Conservation (phyloP, 1,140 invertebrate species). For the Micrasema minimum region DNA sequence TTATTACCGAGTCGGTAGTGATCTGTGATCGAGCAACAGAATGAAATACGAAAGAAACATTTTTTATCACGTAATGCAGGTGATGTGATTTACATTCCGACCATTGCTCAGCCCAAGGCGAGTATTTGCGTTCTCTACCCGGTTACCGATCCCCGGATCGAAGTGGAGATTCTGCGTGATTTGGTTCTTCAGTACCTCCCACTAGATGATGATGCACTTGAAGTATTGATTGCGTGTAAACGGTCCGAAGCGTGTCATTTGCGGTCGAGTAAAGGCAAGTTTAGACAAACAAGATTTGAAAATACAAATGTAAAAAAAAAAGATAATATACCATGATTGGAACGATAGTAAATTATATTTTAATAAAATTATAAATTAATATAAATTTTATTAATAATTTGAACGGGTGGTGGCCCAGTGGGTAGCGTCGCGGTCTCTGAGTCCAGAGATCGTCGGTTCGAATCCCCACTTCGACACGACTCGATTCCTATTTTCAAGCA, state of each 20-base stretch:
- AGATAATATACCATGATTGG: too few relatives aligned
- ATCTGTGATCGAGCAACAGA: too few relatives aligned
- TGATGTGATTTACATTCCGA: not conserved
- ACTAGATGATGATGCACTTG: conserved; percentile 4
- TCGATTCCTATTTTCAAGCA: too few relatives aligned
- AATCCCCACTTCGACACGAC: too few relatives aligned
- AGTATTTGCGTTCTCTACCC: not conserved
- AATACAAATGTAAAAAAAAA: not conserved
- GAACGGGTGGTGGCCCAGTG: too few relatives aligned
- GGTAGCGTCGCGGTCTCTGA: too few relatives aligned
- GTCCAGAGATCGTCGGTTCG: too few relatives aligned
- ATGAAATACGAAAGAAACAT: not conserved
- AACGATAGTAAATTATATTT: too few relatives aligned
- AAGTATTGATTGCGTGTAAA: conserved; percentile 20
- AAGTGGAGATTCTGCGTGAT: not conserved
- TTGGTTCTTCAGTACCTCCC: conserved; percentile 6
- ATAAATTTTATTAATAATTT: too few relatives aligned
- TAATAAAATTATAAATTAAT: too few relatives aligned
- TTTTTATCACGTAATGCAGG: conserved; percentile 2
- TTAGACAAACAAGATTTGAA: not conserved
- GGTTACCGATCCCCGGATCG: not conserved
- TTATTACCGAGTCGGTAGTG: too few relatives aligned
- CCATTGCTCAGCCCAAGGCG: not conserved
- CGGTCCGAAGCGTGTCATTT: conserved; percentile 28
- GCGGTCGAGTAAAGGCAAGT: not conserved